Conservation (phyloP, 1,140 invertebrate genomes). For the Protaetia brevitarsis region DNA sequence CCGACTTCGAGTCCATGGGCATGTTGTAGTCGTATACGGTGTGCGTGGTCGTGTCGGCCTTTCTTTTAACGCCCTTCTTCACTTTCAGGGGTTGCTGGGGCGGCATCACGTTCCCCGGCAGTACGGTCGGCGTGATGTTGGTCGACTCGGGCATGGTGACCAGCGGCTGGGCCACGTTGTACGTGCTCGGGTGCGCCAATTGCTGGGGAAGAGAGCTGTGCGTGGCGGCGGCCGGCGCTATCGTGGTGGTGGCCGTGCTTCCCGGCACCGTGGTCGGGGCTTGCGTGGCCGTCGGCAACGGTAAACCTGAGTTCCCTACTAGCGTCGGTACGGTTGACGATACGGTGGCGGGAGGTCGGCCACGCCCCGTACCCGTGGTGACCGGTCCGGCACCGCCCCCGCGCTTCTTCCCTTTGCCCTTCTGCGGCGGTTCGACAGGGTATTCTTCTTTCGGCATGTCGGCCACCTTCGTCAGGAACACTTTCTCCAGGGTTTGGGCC, state of each 20-base stretch:
- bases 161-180: constrained; percentile 54
- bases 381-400: constrained; percentile 40
- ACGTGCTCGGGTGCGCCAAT: constrained; percentile 44
- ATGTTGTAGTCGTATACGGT: constrained; percentile 56
- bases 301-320: constrained; percentile 42
- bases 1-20: not conserved
- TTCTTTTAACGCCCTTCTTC: constrained; percentile 97
- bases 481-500: constrained; percentile 95
- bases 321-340: not conserved
- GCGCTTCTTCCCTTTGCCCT: constrained; percentile 66
- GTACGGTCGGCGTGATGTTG: constrained; percentile 52
- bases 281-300: constrained; percentile 51
- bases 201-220: constrained; percentile 42
- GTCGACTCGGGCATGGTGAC: constrained; percentile 58
- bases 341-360: constrained; percentile 43
- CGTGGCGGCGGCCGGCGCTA: constrained; percentile 51
- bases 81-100: constrained; percentile 66
- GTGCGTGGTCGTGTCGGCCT: constrained; percentile 93
- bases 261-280: constrained; percentile 53
- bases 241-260: constrained; percentile 57
- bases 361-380: constrained; percentile 42
- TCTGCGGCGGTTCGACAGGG: constrained; percentile 72
- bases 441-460: constrained; percentile 91
- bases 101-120: constrained; percentile 34
- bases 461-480: constrained; percentile 65